Base-by-base conservation (phyloP, 2,113 vertebrate genomes). In the Carollia perspicillata region DNA sequence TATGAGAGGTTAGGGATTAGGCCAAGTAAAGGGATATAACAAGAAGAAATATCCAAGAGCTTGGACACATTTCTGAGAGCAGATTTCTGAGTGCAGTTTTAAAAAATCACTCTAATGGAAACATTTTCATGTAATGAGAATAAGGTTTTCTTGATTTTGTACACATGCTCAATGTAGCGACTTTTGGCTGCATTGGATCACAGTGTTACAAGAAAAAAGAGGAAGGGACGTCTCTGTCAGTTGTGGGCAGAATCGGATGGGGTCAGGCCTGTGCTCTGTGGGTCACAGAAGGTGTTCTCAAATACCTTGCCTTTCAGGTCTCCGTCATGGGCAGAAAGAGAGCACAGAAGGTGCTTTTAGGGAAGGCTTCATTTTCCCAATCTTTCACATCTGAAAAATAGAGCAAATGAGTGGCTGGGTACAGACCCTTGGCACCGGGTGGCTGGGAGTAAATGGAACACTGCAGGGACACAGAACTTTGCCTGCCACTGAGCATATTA, bases 391-490 rank as follows among this genome's bases (percentile, higher is more conserved):
- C 86, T 65, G 2, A 89, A 13, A 93, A 33, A 94, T 75, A 89
- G 92, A 96, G 60, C 20, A 89, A 93, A n/a, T 0, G 6, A 93
- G 69, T 71, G 49, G 30, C 92, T 94, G 93, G 95, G 71, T 44
- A 77, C 37, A 86, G 44, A 95, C 77, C 95, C 95, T 93, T 66
- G 92, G 92, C 51, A 42, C 58, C 37, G 9, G 96, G 66, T 35
- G 94, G 6, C 69, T 94, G 83, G 58, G 78, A 77, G 68, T 81
- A 75, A 90, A 95, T n/a, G 49, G 68, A 94, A 89, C 68, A 93
- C 18, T 12, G 66, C 35, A 53, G 88, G 96, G 33, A 60, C 63
- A 23, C 68, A 51, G 65, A 94, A 71, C 60, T 95, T 86, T 37
- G 68, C 93, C 22, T 3, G 35, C 88, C 92, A 40, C 33, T 28